These are phyloP conservation scores for Cantharis rufa DNA, from an alignment of 2,888 invertebrate species.

Conservation along the genomic window DNA sequence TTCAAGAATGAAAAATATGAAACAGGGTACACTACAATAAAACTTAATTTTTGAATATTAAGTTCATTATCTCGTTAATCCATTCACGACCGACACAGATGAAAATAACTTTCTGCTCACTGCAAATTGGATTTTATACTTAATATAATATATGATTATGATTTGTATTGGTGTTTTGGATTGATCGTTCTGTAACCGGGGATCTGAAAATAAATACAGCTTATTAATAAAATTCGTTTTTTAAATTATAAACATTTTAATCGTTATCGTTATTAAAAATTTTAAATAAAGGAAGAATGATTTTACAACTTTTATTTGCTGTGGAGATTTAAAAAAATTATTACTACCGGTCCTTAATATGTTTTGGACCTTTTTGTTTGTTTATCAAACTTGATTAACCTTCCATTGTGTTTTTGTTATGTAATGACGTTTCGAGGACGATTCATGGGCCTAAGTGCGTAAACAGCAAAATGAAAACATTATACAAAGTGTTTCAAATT, in stretches of 20 bases:
- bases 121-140: too few relatives aligned
- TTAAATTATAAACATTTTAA: neutral
- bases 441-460: neutral
- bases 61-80: too few relatives aligned
- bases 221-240: neutral
- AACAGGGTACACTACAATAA: too few relatives aligned
- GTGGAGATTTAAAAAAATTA: neutral
- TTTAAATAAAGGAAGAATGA: neutral
- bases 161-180: neutral
- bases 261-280: neutral
- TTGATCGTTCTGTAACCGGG: neutral
- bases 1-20: too few relatives aligned
- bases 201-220: neutral
- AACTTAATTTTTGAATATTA: too few relatives aligned
- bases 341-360: neutral
- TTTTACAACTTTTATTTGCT: neutral
- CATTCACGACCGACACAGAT: too few relatives aligned
- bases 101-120: too few relatives aligned
- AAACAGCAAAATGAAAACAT: neutral
- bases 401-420: neutral
- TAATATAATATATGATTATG: too few relatives aligned
- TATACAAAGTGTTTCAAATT: neutral
- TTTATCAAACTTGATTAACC: neutral
- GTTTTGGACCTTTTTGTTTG: neutral
- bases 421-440: neutral